Percentiles rank a stretch among this genome's conserved stretches.
phyloP scores from a whole-genome alignment of 1,140 invertebrate species.

The Scaptodrosophila lebanonensis region DNA sequence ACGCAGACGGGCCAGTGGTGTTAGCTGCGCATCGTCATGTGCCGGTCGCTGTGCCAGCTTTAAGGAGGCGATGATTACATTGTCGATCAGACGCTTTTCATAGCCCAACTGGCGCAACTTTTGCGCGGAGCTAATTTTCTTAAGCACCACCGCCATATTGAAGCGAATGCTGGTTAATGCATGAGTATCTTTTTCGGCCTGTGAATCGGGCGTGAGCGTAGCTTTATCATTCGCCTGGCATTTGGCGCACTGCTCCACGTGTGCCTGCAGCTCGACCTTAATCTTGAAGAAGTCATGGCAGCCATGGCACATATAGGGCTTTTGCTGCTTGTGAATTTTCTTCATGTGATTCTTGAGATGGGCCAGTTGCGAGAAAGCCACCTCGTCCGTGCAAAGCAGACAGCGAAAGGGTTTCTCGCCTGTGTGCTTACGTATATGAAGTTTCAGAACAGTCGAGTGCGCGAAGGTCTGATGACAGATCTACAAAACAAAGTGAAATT shows the following conservation, averaged over 20 bases:
- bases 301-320: constrained; percentile 84
- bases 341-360: constrained; percentile 90
- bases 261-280: constrained; percentile 82
- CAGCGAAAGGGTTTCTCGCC: constrained; percentile 90
- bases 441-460: constrained; percentile 89
- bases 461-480: constrained; percentile 89
- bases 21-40: constrained; percentile 78
- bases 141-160: constrained; percentile 86
- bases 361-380: constrained; percentile 87
- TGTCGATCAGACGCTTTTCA: constrained; percentile 89
- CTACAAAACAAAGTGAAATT: constrained; percentile 30
- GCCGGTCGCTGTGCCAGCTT: constrained; percentile 84
- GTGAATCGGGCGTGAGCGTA: constrained; percentile 19
- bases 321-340: constrained; percentile 86
- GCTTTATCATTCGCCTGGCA: constrained; percentile 38
- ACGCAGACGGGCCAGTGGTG: constrained; percentile 81
- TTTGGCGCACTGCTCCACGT: constrained; percentile 59
- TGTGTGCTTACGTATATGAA: constrained; percentile 87
- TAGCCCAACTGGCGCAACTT: constrained; percentile 86
- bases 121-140: constrained; percentile 88
- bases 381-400: constrained; percentile 82
- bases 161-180: constrained; percentile 85
- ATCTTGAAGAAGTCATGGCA: constrained; percentile 87
- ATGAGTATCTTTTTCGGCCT: constrained; percentile 32
- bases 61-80: constrained; percentile 87